Percentiles rank a stretch among this genome's conserved stretches.
These are phyloP conservation scores for Nomada ferruginata DNA, from an alignment of 2,888 invertebrate species.

Conservation along the genomic window DNA sequence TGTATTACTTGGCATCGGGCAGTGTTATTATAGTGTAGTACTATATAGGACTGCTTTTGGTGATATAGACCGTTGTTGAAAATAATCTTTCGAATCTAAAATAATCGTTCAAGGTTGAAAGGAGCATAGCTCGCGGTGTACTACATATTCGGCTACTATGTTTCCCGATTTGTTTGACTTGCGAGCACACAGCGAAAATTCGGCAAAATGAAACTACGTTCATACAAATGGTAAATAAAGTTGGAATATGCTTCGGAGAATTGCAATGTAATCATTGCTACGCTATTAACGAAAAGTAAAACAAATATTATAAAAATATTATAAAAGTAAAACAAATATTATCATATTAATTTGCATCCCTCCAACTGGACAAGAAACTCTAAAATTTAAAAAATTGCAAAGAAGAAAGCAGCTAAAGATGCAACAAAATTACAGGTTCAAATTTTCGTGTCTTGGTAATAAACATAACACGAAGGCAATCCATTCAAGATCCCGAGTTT, in stretches of 20 bases:
- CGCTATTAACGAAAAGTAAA: too few species aligned
- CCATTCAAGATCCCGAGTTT: not conserved
- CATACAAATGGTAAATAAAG: too few species aligned
- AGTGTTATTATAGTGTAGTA: constrained; percentile 19
- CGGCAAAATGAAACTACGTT: not conserved
- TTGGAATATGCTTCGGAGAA: too few species aligned
- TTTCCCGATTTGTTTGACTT: not conserved
- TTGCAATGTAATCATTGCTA: not conserved
- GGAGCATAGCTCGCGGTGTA: constrained; percentile 4
- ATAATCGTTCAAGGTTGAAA: constrained; percentile 26
- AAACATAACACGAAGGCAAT: too few species aligned
- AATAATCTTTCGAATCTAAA: constrained; percentile 21
- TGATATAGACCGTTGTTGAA: constrained; percentile 16
- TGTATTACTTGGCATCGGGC: constrained; percentile 29
- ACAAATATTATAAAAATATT: too few species aligned
- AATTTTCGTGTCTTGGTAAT: too few species aligned
- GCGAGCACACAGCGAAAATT: too few species aligned
- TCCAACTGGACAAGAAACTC: not conserved
- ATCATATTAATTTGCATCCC: too few species aligned
- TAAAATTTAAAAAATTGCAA: not conserved
- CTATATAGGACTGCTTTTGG: constrained; percentile 13
- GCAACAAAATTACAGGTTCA: not conserved
- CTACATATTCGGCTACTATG: constrained; percentile 6
- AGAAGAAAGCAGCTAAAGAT: not conserved
- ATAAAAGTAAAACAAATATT: too few species aligned